Evolutionary conservation across 35 echinoderm and acorn worm species (phyloP).

Genomic region (Apostichopus californicus): DNA sequence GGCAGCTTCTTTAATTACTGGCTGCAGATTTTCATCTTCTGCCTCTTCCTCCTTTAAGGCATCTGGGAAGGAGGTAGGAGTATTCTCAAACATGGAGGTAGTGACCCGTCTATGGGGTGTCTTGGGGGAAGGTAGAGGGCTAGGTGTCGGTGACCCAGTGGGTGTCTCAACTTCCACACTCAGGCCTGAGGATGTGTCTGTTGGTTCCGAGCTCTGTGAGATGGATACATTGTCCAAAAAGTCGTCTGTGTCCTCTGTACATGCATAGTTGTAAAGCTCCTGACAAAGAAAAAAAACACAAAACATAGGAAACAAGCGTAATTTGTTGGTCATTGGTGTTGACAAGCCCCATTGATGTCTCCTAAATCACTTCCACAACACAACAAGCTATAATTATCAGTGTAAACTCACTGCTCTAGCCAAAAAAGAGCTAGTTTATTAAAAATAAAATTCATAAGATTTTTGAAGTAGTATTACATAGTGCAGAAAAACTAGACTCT

Average conservation of each 20-base stretch:
- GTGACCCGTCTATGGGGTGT: conserved; percentile 32
- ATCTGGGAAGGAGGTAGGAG: conserved; percentile 20
- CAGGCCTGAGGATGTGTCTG: conserved; percentile 30
- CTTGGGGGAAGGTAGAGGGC: conserved; percentile 44
- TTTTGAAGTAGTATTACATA: too few species aligned
- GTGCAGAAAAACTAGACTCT: too few species aligned
- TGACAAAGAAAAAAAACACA: not conserved
- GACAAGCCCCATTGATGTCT: too few species aligned
- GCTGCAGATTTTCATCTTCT: not conserved
- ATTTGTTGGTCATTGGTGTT: too few species aligned
- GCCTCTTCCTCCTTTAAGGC: conserved; percentile 22
- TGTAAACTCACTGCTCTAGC: too few species aligned
- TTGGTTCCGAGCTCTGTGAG: conserved; percentile 44
- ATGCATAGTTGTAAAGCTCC: conserved; percentile 60
- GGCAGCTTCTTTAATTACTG: not conserved
- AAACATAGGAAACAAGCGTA: not conserved
- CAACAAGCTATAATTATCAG: too few species aligned
- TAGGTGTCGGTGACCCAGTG: conserved; percentile 10
- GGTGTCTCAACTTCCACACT: conserved; percentile 36
- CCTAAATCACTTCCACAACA: too few species aligned
- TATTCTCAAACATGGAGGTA: conserved; percentile 44
- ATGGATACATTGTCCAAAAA: conserved; percentile 52
- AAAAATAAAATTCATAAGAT: too few species aligned
- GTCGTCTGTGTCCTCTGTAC: conserved; percentile 51
- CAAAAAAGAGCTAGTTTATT: too few species aligned